Conservation (phyloP, 2,797 vertebrate genomes). For the Crypturellus tataupa region DNA sequence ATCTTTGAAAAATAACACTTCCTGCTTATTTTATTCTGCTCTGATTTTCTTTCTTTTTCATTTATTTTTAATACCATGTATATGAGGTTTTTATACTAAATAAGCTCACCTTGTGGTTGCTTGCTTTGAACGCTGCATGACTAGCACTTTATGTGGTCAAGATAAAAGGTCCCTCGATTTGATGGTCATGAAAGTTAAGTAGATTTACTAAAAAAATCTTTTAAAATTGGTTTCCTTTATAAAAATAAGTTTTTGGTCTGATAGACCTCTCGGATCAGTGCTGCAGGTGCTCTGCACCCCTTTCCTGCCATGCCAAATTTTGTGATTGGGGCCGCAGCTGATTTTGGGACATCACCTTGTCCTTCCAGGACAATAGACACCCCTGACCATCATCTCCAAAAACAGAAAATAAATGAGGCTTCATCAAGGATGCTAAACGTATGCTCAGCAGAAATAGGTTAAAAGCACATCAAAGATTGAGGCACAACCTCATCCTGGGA, state of each 20-base stretch:
- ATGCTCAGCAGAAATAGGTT: not conserved
- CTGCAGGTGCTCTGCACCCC: not conserved
- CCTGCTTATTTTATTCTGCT: not conserved
- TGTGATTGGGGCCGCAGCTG: no score
- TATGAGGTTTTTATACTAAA: not conserved
- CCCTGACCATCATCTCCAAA: not conserved
- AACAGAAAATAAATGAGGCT: not conserved
- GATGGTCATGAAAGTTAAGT: not conserved
- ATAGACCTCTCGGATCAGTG: not conserved
- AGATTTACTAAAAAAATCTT: not conserved
- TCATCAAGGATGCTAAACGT: not conserved
- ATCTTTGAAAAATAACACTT: not conserved
- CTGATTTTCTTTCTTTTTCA: rapidly evolving
- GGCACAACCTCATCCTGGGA: rapidly evolving
- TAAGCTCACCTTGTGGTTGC: not conserved
- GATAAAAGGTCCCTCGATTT: not conserved
- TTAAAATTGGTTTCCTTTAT: not conserved
- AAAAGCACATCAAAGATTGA: not conserved
- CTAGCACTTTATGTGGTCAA: rapidly evolving
- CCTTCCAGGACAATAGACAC: not conserved
- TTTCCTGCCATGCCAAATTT: no score
- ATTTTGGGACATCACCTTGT: no score
- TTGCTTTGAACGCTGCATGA: not conserved
- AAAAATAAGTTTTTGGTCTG: not conserved
- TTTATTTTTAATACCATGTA: rapidly evolving